Percentiles rank a stretch among this genome's conserved stretches.
phyloP scores from a whole-genome alignment of 2,113 vertebrate species.

The Notothenia coriiceps region DNA sequence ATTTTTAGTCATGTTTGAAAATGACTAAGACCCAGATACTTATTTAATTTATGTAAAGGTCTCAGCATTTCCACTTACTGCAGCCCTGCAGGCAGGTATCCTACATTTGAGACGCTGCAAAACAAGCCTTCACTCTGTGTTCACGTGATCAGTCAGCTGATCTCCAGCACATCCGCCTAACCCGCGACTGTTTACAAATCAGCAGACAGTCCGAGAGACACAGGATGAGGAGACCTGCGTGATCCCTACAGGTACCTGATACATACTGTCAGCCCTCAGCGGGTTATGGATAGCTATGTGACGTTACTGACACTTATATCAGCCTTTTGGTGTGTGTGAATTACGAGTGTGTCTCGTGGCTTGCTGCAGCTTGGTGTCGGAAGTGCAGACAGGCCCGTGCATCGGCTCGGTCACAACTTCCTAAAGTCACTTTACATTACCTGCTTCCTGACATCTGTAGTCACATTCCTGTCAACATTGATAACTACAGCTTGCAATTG shows the following conservation, averaged over 20 bases:
- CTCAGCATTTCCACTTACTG: too few species aligned
- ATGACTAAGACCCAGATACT: too few species aligned
- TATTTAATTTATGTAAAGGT: too few species aligned
- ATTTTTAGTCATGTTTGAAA: too few species aligned
- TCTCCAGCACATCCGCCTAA: slow-evolving; percentile 69
- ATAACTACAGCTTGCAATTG: neutral
- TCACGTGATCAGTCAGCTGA: slow-evolving; percentile 80
- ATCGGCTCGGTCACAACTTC: slow-evolving; percentile 20
- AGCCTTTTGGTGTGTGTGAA: neutral
- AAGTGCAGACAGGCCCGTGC: slow-evolving; percentile 60
- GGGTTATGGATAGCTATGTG: neutral
- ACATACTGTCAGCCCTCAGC: neutral
- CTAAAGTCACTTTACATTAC: slow-evolving; percentile 27
- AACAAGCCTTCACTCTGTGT: neutral
- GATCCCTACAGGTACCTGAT: slow-evolving; percentile 63
- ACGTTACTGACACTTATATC: too few species aligned
- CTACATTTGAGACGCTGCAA: neutral
- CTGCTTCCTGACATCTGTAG: neutral
- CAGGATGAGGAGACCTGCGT: slow-evolving; percentile 66
- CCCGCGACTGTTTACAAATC: slow-evolving; percentile 79
- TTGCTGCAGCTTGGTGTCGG: slow-evolving; percentile 35
- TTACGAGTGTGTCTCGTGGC: neutral
- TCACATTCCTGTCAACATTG: rapidly evolving
- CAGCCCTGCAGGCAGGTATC: too few species aligned
- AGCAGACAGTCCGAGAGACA: slow-evolving; percentile 22